Conservation (phyloP, 2,888 invertebrate genomes). For the Cryptocheilus praepositus region DNA sequence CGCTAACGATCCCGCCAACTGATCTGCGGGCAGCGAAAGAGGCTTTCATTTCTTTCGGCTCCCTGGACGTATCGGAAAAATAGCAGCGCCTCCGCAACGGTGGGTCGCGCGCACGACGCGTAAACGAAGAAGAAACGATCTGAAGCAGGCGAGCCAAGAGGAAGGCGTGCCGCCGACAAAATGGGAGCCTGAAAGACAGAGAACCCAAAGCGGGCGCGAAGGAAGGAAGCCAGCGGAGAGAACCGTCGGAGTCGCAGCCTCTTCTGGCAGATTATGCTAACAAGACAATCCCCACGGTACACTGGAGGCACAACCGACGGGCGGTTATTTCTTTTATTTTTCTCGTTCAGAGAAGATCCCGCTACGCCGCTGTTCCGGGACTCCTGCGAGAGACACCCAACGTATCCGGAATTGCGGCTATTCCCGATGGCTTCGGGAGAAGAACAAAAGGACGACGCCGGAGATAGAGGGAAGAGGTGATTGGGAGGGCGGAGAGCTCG, state of each 20-base stretch:
- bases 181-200: neutral
- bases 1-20: no score
- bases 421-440: neutral
- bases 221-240: conserved; percentile 26
- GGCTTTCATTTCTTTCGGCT: neutral
- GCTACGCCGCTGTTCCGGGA: neutral
- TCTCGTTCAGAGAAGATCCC: conserved; percentile 33
- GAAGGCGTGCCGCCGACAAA: no score
- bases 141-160: neutral
- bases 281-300: conserved; percentile 60
- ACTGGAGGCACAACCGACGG: conserved; percentile 44
- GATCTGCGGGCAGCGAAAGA: no score
- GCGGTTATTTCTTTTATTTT: conserved; percentile 40
- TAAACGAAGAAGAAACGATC: neutral
- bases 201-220: neutral
- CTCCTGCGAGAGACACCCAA: conserved; percentile 13
- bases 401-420: neutral
- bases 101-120: neutral
- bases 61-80: conserved; percentile 31
- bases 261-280: conserved; percentile 69
- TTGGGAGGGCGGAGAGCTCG: neutral
- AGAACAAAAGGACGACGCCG: neutral
- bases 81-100: conserved; percentile 1
- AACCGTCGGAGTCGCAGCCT: conserved; percentile 53
- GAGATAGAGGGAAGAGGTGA: no score